Percentiles rank a stretch among this genome's conserved stretches.
These are phyloP conservation scores for Leuciscus waleckii DNA, from an alignment of 2,797 vertebrate species.

Conservation along the genomic window DNA sequence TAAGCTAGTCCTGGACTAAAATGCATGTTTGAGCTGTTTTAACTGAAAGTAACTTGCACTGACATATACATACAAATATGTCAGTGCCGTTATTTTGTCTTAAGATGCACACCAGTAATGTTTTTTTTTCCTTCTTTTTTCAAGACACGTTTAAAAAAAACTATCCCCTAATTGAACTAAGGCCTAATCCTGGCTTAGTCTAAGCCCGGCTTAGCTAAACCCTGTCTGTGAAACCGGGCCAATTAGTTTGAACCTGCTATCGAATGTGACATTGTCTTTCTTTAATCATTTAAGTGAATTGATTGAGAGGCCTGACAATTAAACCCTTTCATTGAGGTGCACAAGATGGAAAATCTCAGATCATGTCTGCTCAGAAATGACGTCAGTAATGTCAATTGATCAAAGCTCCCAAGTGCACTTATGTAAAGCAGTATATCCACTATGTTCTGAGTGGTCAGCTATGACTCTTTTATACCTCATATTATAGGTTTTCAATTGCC, in stretches of 20 bases:
- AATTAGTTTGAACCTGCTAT: conserved; percentile 51
- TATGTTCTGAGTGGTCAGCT: conserved; percentile 36
- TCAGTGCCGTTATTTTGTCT: too few species aligned
- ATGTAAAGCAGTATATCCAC: conserved; percentile 53
- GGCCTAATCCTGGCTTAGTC: too few species aligned
- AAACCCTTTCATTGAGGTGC: conserved; percentile 14
- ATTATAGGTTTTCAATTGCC: conserved; percentile 56
- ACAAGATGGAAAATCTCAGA: conserved; percentile 48
- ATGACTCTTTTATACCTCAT: conserved; percentile 38
- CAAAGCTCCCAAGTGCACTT: conserved; percentile 24
- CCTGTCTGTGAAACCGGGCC: too few species aligned
- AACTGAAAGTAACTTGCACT: too few species aligned
- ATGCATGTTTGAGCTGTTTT: too few species aligned
- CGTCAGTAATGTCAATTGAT: conserved; percentile 32
- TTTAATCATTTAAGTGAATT: conserved; percentile 53
- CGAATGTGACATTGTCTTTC: conserved; percentile 45
- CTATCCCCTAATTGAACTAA: too few species aligned
- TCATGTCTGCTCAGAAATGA: conserved; percentile 23
- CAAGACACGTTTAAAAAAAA: too few species aligned
- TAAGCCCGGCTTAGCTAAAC: too few species aligned
- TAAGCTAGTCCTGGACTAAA: too few species aligned
- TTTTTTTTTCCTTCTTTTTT: too few species aligned
- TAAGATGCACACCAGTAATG: too few species aligned
- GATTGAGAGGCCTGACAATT: conserved; percentile 57
- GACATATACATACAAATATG: too few species aligned